Evolutionary conservation across 35 echinoderm and acorn worm genomes (phyloP).

Genomic region (Anneissia japonica): DNA sequence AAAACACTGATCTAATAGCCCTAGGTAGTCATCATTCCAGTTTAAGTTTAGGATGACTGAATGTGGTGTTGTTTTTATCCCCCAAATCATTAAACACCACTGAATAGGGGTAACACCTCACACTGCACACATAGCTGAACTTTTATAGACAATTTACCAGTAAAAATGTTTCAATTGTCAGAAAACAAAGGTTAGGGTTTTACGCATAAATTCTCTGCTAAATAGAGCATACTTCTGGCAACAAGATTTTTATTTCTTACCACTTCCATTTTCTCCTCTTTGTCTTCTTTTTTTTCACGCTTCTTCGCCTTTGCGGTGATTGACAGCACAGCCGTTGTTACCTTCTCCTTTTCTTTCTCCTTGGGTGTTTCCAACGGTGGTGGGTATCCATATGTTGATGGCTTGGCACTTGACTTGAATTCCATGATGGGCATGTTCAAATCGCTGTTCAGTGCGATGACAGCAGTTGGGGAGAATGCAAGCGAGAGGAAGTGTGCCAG

Average conservation of each 20-base stretch:
- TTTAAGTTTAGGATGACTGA: too few species aligned
- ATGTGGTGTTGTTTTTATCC: too few species aligned
- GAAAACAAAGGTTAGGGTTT: too few species aligned
- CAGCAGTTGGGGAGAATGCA: constrained; percentile 63
- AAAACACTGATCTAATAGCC: too few species aligned
- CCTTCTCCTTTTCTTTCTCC: constrained; percentile 99
- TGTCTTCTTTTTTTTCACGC: constrained; percentile 78
- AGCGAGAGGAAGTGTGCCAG: constrained; percentile 85
- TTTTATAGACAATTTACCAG: too few species aligned
- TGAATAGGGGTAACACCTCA: too few species aligned
- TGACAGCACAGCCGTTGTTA: constrained; percentile 90
- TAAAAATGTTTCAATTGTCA: too few species aligned
- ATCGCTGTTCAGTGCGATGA: constrained; percentile 73
- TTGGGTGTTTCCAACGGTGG: constrained; percentile 94
- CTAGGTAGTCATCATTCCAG: too few species aligned
- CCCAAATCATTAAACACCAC: too few species aligned
- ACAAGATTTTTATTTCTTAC: constrained; percentile 29
- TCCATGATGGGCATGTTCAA: constrained; percentile 94
- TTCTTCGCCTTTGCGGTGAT: constrained; percentile 99
- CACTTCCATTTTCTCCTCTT: constrained; percentile 94
- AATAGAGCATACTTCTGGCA: background rate
- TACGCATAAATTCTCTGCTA: too few species aligned
- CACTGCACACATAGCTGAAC: too few species aligned
- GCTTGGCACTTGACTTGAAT: constrained; percentile 93
- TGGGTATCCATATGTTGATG: constrained; percentile 84